Base-by-base conservation (phyloP, 2,888 invertebrate genomes). In the Diarsia brunnea region DNA sequence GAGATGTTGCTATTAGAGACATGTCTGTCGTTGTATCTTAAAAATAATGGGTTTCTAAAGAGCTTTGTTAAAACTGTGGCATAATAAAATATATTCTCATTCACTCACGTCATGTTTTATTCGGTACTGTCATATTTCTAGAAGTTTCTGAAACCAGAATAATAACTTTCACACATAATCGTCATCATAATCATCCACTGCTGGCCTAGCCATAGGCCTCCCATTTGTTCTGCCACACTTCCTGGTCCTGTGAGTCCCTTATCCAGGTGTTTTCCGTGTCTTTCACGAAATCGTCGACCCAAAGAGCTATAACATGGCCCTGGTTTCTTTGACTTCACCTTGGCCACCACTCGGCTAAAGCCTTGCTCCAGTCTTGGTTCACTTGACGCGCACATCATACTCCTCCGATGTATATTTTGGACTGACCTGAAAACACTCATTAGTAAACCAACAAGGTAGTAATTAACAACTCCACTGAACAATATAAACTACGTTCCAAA, bases 401-500 rank as follows among this genome's bases (percentile, higher is more conserved):
- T 14, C 4, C 10, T 58, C 45, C 10, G 21, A 24, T 21, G 2
- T 47, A 49, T 21, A 4, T 27, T 5, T 51, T 31, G 1, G 11
- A 67, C 19, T 38, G 19, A 69, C 47, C 24, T 24, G 12, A 45
- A 49, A 38, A 71, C n/a, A 58, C 24, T 55, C 12, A 53, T 47
- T 67, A 74, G 16, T 43, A 64, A 3, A 27, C 31, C 12, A 75
- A 65, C 19, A 31, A 61, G 24, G n/a, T 27, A 58, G 24, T 55
- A 79, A 77, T 82, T 67, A 79, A 81, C 55, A 45, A 49, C 51
- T 38, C 19, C 38, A 68, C 4, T 0, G n/a, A 27, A 65, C 78
- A 78, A 51, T 61, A 4, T 64, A 83, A 83, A 73, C 51, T 45
- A 61, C 81, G 31, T 49, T 67, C 10, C 3, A 49, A 84, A 76